Evolutionary conservation across 2,888 invertebrate species (phyloP), one percentile per base, ranked within the genome.

Genomic region (Thecocarcelia acutangulata): DNA sequence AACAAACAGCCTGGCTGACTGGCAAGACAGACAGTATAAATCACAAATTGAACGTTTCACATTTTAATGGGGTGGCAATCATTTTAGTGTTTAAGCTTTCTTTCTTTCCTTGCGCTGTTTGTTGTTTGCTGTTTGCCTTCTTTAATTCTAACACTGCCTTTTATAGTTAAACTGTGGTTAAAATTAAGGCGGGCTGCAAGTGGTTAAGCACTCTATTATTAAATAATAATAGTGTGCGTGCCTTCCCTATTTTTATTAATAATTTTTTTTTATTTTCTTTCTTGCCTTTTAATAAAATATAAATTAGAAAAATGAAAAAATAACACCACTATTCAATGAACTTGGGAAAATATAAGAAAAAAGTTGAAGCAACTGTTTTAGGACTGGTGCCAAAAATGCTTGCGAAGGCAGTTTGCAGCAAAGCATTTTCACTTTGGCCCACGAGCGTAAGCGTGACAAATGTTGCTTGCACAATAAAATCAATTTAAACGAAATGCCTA

Each of bases 41-140:
- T 82, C 82, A 82, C 77, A 82, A 82, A 82, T 82, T 82, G 82
- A 82, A 82, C 82, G 82, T 82, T 82, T 82, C 82, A 78, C 82
- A 85, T 85, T 88, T 88, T 88, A 89, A 88, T 88, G 88, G 88
- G 88, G 89, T 88, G 89, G 89, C 89, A 89, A 89, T 89, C 89
- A 89, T 81, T 83, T 64, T 58, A 37, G 52, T 48, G 58, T 48
- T 72, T 50, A 56, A 69, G 40, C 54, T 70, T 75, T 69, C 64
- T 72, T 72, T 59, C 21, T 19, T 48, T 64, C n/a, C 48, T 58
- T 54, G 21, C 56, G 6, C 12, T 13, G 21, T 2, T 8, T 0
- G 46, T 37, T 69, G 44, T 28, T 44, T 66, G 3, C 13, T 19
- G 0, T 15, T 28, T 61, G 24, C 19, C 24, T 28, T 44, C 46